Conservation (phyloP, 2,888 invertebrate genomes). For the Monoplex corrugatus region DNA sequence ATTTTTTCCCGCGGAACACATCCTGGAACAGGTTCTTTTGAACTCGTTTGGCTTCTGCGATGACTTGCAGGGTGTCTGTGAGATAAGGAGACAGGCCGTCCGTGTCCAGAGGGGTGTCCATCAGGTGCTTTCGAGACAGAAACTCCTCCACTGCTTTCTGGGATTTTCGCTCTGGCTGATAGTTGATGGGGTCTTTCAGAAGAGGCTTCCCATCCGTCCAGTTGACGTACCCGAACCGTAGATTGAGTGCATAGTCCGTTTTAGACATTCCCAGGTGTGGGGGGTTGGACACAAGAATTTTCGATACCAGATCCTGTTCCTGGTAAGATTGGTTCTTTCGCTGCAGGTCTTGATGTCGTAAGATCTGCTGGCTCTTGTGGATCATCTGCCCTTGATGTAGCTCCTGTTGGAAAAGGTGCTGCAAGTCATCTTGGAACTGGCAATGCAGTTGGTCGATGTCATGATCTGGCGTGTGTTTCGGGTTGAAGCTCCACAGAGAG, state of each 20-base stretch:
- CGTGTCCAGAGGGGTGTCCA: constrained; percentile 8
- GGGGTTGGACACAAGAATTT: no score
- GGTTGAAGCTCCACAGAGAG: no score
- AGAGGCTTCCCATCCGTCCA: constrained; percentile 16
- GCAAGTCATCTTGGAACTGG: no score
- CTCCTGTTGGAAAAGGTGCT: no score
- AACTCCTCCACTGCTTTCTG: neutral
- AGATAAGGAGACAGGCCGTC: constrained; percentile 44
- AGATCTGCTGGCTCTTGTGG: no score
- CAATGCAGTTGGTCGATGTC: no score
- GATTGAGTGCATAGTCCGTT: neutral
- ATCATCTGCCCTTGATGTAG: no score
- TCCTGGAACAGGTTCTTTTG: constrained; percentile 52
- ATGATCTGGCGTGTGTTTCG: no score
- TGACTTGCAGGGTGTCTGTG: constrained; percentile 47
- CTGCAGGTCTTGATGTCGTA: no score
- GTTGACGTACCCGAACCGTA: neutral
- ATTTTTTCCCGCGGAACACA: constrained; percentile 48
- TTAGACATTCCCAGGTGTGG: neutral
- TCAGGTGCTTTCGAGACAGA: neutral
- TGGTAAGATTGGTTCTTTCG: no score
- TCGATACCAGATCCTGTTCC: no score
- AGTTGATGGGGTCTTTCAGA: neutral
- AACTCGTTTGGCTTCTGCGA: constrained; percentile 57
- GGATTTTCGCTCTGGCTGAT: constrained; percentile 22